Percentiles rank a stretch among this genome's conserved stretches.
Evolutionary conservation across 2,797 vertebrate species (phyloP).

Genomic region (Anguilla megastoma): DNA sequence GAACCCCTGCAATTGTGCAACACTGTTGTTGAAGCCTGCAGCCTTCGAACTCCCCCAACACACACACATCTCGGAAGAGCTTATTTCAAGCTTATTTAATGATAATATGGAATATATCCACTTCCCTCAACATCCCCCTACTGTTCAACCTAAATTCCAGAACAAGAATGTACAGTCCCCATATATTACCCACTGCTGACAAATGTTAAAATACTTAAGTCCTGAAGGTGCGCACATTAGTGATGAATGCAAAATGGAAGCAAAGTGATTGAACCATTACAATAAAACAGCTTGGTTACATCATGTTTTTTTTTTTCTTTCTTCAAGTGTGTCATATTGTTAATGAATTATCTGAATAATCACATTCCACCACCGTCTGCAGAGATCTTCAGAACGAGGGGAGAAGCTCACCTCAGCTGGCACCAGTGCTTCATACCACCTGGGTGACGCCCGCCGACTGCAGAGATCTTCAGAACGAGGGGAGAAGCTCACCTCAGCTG

Average conservation of each 20-base stretch:
- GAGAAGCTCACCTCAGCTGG: neutral
- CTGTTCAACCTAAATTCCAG: neutral
- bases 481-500: neutral
- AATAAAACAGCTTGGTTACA: neutral
- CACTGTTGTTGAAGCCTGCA: neutral
- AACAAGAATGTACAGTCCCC: neutral
- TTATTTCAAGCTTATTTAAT: too few relatives aligned
- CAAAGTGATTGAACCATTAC: neutral
- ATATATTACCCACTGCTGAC: neutral
- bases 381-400: neutral
- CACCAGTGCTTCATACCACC: neutral
- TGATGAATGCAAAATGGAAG: neutral
- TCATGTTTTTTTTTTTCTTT: neutral
- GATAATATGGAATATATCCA: neutral
- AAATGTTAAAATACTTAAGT: neutral
- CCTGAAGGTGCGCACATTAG: neutral
- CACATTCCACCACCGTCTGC: neutral
- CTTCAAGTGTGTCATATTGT: neutral
- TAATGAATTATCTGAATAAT: neutral
- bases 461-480: neutral
- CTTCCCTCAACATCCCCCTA: too few relatives aligned
- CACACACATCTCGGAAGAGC: too few relatives aligned
- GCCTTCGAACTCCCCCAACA: neutral
- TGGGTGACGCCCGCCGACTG: neutral
- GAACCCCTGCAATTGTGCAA: neutral